Evolutionary conservation across 2,888 invertebrate species (phyloP), one percentile per base, ranked within the genome.

Genomic region (Dolichopus griseipennis): DNA sequence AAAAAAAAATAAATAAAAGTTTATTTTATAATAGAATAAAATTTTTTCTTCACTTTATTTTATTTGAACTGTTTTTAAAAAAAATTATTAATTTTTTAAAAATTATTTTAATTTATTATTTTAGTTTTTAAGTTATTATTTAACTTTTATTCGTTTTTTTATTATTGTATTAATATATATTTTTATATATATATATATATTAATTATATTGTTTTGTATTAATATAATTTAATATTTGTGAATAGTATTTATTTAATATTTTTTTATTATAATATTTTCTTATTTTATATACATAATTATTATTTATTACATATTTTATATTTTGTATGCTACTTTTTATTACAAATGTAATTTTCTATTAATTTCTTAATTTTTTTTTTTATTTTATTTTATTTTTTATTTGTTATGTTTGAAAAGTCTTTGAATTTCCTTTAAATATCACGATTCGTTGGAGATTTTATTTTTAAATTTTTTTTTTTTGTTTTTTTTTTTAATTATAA

Each of bases 401-500:
- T 20, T 43, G 37, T 68, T 69, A 69, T 69, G 70, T 70, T 52
- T 15, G 6, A 18, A 52, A 34, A 64, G 67, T 68, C 65, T 66
- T 68, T 69, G 69, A 65, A 69, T 68, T 69, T 62, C 65, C 61
- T 41, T 66, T 66, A 63, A 41, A 52, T 68, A 63, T 34, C 43
- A 66, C 68, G 65, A 68, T 61, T 68, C 65, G 65, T 66, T 68
- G 66, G 43, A 52, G 66, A 66, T 43, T 63, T 66, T 67, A 66
- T 67, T 65, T n/a, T 27, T 67, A 61, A 33, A n/a, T 27, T 69
- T 69, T 71, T 66, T 67, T 64, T 71, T 65, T 69, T 66, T 69
- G 41, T 69, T 67, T 65, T 66, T 66, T 70, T 68, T 73, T 73
- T 69, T 74, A 65, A 34, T 65, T 62, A 67, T 22, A 61, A 62